phyloP scores from a whole-genome alignment of 2,113 vertebrate species.

The Lasiurus cinereus region DNA sequence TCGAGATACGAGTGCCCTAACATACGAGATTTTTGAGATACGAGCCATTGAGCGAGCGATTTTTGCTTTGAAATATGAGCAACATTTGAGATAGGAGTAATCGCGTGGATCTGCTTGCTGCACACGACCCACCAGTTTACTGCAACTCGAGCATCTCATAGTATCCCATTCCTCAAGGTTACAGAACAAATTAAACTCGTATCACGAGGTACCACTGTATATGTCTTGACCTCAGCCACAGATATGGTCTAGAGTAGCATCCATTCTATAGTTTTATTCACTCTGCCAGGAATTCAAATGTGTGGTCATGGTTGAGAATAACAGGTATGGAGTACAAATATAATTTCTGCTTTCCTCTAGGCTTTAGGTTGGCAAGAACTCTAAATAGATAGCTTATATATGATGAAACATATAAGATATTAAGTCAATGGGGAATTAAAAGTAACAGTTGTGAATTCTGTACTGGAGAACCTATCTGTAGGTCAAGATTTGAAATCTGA shows the following conservation, averaged over 20 bases:
- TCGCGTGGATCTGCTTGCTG: no score
- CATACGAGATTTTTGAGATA: no score
- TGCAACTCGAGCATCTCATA: no score
- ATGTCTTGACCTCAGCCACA: no score
- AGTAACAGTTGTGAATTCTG: background rate
- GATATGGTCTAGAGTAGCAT: background rate
- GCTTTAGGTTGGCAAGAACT: background rate
- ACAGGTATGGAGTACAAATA: background rate
- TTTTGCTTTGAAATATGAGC: no score
- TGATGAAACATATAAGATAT: background rate
- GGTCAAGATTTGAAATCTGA: constrained; percentile 14
- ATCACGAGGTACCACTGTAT: no score
- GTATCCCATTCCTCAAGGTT: no score
- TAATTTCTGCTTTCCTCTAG: background rate
- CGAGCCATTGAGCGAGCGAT: no score
- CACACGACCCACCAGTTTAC: no score
- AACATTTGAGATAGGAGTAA: no score
- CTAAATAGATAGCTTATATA: background rate
- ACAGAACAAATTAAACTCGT: no score
- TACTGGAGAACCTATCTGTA: background rate
- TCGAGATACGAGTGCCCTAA: no score
- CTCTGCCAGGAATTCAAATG: background rate
- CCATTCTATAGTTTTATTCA: background rate
- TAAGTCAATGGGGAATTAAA: background rate
- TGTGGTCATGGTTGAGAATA: background rate